Evolutionary conservation across 2,113 vertebrate species (phyloP), one percentile per base, ranked within the genome.

Genomic region (Formicarius rufipectus): DNA sequence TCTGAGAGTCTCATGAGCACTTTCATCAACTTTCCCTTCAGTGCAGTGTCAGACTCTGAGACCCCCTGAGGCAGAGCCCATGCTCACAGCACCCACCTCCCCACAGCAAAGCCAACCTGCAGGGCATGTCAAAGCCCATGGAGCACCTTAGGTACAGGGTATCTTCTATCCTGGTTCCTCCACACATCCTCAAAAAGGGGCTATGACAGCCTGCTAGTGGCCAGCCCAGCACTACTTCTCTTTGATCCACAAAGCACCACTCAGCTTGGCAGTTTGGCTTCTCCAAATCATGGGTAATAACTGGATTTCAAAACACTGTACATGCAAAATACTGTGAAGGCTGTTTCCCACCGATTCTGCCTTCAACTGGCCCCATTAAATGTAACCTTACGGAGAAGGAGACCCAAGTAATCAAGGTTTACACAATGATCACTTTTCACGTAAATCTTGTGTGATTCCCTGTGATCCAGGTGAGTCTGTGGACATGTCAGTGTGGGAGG

Each of bases 81-180:
- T 1, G 2, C 24, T 66, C 6, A 16, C 49, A 31, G 39, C 23
- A 50, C 12, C 6, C 10, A 2, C 6, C 6, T 74, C 15, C 10
- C 25, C 2, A 0, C 4, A 16, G 42, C 2, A 6, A 56, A 67
- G 24, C 17, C 55, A 78, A 4, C 12, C 80, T 55, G 35, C 31
- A 75, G 47, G 21, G n/a, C 17, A 33, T 3, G 2, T 30, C 2
- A 3, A 47, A 80, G 35, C 19, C n/a, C 7, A 2, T 13, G 40
- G n/a, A 77, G 45, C 16, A 7, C 1, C 10, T 0, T 0, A 35
- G 5, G 4, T 24, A 10, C 2, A 3, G 25, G 5, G 14, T 1
- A 53, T 68, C 31, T 24, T 52, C 56, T 72, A 3, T 47, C 30
- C 16, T 5, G 3, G 12, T 23, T 79, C 30, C 31, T 58, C 28